Evolutionary conservation across 2,888 invertebrate genomes (phyloP).

Genomic region (Brachypterus glaber): DNA sequence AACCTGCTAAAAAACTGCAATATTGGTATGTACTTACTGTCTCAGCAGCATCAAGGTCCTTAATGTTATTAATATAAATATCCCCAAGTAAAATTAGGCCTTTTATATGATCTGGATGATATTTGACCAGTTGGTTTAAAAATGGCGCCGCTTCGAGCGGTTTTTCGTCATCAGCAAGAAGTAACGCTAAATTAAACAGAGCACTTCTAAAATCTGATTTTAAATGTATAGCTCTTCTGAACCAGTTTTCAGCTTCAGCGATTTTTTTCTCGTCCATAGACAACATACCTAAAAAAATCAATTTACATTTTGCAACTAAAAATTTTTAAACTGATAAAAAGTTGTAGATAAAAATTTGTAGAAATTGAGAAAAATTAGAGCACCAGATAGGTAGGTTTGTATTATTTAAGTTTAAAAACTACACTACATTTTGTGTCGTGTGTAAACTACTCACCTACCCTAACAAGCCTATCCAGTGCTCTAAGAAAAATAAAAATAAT

Average conservation of each 20-base stretch:
- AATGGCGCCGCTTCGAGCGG: constrained; percentile 89
- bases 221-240: constrained; percentile 48
- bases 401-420: neutral
- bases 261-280: constrained; percentile 92
- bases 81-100: constrained; percentile 89
- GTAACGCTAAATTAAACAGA: constrained; percentile 84
- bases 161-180: constrained; percentile 78
- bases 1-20: neutral
- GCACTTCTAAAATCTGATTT: constrained; percentile 89
- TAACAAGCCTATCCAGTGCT: no score
- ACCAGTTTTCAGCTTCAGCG: constrained; percentile 83
- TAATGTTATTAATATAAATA: constrained; percentile 91
- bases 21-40: constrained; percentile 51
- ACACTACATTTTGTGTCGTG: no score
- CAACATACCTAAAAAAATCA: no score
- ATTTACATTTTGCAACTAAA: no score
- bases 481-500: no score
- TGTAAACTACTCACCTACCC: no score
- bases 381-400: neutral
- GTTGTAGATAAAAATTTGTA: neutral
- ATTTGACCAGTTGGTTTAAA: constrained; percentile 78
- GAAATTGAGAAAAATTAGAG: neutral
- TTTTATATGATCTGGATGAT: constrained; percentile 90
- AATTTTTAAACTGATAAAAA: neutral
- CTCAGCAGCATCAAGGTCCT: constrained; percentile 89